Evolutionary conservation across 2,888 invertebrate species (phyloP), one percentile per base, ranked within the genome.

Genomic region (Melinopterus prodromus): DNA sequence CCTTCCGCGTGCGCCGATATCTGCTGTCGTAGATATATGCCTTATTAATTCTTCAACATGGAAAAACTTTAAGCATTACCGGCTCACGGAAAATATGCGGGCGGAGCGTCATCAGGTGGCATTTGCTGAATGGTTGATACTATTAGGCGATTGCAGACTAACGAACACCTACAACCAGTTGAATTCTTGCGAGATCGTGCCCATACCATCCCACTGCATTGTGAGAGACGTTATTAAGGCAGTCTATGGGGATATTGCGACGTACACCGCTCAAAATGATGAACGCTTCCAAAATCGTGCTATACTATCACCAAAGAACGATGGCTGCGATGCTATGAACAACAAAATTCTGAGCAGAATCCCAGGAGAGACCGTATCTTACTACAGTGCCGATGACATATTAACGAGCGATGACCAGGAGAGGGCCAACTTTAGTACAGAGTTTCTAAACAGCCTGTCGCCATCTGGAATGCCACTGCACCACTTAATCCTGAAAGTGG

Each of bases 401-500:
- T 79, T 71, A 1, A 70, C 79, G 3, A n/a, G 36, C 15, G 78
- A 77, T 9, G 76, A 74, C 14, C 77, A 79, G 12, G 81, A 82
- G 12, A 16, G 53, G 15, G 71, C 76, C 3, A 7, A 80, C 7
- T 77, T 78, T n/a, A 79, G 79, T 1, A 26, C 76, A 14, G 82
- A 82, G 16, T 76, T 78, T 16, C 75, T 82, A 7, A 81, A 83
- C 75, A 71, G 75, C 9, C 38, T 82, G n/a, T 80, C 82, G 69
- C 76, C 78, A 15, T 76, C 79, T 5, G 81, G 81, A 14, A 69
- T 85, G 16, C 84, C 86, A 9, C 85, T 83, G 0, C 83, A 84
- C 71, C 78, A 81, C 35, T 78, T 85, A 16, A 36, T 70, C 16
- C 71, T 85, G 6, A 85, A 85, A 80, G 74, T 70, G 15, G 83